phyloP scores from a whole-genome alignment of 2,888 invertebrate genomes.

The Lithophane socia region DNA sequence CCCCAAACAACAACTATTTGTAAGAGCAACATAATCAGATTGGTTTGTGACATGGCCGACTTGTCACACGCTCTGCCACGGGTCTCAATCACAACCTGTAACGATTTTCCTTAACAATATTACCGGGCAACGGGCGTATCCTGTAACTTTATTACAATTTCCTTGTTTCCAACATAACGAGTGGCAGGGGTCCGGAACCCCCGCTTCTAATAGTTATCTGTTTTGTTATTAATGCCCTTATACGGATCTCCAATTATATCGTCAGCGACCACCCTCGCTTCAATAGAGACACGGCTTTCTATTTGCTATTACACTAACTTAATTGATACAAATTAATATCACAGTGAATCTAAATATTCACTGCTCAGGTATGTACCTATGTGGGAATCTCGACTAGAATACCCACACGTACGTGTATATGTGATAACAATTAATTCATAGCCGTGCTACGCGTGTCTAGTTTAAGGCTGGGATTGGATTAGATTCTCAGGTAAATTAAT shows the following conservation, averaged over 20 bases:
- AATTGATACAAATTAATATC: slow-evolving; percentile 68
- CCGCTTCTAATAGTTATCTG: slow-evolving; percentile 83
- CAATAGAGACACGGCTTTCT: slow-evolving; percentile 72
- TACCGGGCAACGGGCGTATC: slow-evolving; percentile 77
- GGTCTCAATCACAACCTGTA: slow-evolving; percentile 74
- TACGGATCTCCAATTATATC: slow-evolving; percentile 86
- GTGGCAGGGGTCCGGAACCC: slow-evolving; percentile 77
- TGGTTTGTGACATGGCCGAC: slow-evolving; percentile 67
- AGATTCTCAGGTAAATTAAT: slow-evolving; percentile 58
- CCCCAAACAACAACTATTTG: slow-evolving; percentile 49
- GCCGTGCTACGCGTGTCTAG: slow-evolving; percentile 48
- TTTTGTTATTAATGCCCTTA: slow-evolving; percentile 87
- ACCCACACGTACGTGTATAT: slow-evolving; percentile 21
- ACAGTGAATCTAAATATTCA: slow-evolving; percentile 51
- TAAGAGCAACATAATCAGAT: slow-evolving; percentile 64
- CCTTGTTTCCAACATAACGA: slow-evolving; percentile 83
- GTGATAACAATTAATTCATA: slow-evolving; percentile 63
- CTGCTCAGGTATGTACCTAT: slow-evolving; percentile 20
- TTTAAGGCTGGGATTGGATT: slow-evolving; percentile 54
- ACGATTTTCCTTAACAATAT: slow-evolving; percentile 82
- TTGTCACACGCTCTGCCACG: slow-evolving; percentile 59
- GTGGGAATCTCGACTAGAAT: slow-evolving; percentile 31
- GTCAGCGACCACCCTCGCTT: slow-evolving; percentile 71
- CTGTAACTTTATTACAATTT: slow-evolving; percentile 84
- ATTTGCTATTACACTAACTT: slow-evolving; percentile 71